phyloP scores from a whole-genome alignment of 2,888 invertebrate species.

The Drosophila lacicola region DNA sequence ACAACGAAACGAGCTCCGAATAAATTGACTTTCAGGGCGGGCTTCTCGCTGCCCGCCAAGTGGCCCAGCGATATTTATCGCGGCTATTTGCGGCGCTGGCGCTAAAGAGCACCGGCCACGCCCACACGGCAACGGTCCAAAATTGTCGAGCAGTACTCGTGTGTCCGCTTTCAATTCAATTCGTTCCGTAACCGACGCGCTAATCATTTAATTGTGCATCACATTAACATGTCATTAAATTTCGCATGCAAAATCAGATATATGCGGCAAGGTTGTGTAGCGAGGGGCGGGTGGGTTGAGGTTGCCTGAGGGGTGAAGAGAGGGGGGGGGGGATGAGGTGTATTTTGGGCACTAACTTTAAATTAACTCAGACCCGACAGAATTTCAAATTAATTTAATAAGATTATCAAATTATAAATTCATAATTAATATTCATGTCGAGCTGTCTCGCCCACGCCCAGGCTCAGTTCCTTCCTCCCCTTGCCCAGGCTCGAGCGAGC shows the following conservation, averaged over 20 bases:
- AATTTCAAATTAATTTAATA: constrained; percentile 80
- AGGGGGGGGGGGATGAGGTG: neutral
- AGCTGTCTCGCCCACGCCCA: constrained; percentile 38
- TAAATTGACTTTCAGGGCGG: constrained; percentile 18
- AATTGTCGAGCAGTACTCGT: neutral
- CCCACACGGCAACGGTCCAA: constrained; percentile 16
- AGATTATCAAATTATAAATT: constrained; percentile 80
- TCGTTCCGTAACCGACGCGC: constrained; percentile 24
- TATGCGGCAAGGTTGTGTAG: constrained; percentile 9
- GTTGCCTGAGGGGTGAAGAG: neutral
- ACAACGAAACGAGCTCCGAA: constrained; percentile 9
- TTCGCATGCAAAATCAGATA: constrained; percentile 47
- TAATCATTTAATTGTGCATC: constrained; percentile 62
- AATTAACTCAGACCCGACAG: constrained; percentile 75
- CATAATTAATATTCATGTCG: constrained; percentile 78
- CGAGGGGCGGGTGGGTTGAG: neutral
- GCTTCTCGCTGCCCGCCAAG: constrained; percentile 11
- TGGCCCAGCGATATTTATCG: constrained; percentile 58
- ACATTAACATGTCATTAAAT: constrained; percentile 69
- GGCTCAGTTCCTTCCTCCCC: neutral
- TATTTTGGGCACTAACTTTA: constrained; percentile 63
- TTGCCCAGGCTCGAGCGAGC: neutral
- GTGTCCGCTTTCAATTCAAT: constrained; percentile 7
- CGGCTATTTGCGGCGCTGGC: constrained; percentile 30
- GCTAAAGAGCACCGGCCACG: constrained; percentile 49